Evolutionary conservation across 2,797 vertebrate genomes (phyloP).

Genomic region (Halcyon leucocephala): DNA sequence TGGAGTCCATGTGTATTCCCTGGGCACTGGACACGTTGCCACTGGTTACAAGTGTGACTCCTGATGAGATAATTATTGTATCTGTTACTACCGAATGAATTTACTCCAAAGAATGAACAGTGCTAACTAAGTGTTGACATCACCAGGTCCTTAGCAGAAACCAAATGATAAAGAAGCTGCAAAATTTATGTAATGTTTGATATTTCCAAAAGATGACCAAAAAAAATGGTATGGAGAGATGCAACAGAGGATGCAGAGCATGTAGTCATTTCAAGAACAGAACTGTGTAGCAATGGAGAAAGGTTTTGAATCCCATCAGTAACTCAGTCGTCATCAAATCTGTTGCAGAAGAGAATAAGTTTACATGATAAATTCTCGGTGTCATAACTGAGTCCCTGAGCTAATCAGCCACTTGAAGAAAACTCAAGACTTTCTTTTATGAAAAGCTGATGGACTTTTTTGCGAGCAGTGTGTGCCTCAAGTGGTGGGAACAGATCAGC

Average conservation of each 20-base stretch:
- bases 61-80: not conserved
- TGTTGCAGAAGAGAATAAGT: not conserved
- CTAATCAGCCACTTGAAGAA: not conserved
- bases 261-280: not conserved
- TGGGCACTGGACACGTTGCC: not conserved
- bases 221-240: not conserved
- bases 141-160: not conserved
- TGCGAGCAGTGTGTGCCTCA: not conserved
- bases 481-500: not conserved
- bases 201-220: not conserved
- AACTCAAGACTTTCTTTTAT: not conserved
- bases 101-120: not conserved
- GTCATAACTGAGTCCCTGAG: not conserved
- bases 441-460: not conserved
- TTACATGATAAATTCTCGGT: not conserved
- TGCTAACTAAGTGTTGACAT: not conserved
- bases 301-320: not conserved
- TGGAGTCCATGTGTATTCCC: not conserved
- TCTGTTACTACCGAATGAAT: not conserved
- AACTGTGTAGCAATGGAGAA: not conserved
- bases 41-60: not conserved
- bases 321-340: not conserved
- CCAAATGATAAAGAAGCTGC: not conserved
- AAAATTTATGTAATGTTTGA: not conserved
- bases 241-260: not conserved